Evolutionary conservation across 2,113 vertebrate genomes (phyloP), one percentile per base, ranked within the genome.

Genomic region (Polypterus senegalus): DNA sequence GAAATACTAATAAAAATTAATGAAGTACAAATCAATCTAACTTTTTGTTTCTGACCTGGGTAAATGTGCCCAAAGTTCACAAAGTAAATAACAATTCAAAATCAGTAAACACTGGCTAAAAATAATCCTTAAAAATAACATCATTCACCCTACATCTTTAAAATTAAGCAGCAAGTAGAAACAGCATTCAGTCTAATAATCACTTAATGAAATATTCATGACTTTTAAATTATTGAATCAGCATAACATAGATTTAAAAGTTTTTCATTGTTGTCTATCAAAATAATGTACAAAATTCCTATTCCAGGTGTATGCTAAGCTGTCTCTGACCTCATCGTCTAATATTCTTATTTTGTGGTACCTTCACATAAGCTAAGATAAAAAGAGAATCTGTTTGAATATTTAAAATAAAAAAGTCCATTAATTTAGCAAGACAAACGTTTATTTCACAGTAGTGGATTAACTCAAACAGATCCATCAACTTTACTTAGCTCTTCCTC

Each of bases 291-390:
- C 58, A 58, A 67, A 49, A 62, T 62, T 27, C 61, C 67, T 71
- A 76, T 81, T 79, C 80, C 74, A 80, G 77, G 73, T 82, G 79
- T 73, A 76, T 4, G 69, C 77, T 69, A 64, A 54, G 27, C 27
- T 27, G 27, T 27, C 27, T 27, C 27, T 27, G 27, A 27, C 27
- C 27, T 27, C 27, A 27, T 27, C 27, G 27, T 27, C 27, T 27
- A 27, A 27, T 27, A 27, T 27, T 27, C 27, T 27, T 27, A 27
- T 27, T 27, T 27, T 27, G 27, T 27, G 27, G 27, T 27, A 27
- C 27, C 27, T 27, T 27, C 27, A 27, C 27, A 27, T 2, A 27
- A 27, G 27, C 27, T 27, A 27, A 27, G 27, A 27, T 27, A 27
- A 27, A 27, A 27, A 27, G 27, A 27, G 27, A 27, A 27, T 27